Evolutionary conservation across 2,888 invertebrate species (phyloP), one percentile per base, ranked within the genome.

Genomic region (Allolobophora icterica): DNA sequence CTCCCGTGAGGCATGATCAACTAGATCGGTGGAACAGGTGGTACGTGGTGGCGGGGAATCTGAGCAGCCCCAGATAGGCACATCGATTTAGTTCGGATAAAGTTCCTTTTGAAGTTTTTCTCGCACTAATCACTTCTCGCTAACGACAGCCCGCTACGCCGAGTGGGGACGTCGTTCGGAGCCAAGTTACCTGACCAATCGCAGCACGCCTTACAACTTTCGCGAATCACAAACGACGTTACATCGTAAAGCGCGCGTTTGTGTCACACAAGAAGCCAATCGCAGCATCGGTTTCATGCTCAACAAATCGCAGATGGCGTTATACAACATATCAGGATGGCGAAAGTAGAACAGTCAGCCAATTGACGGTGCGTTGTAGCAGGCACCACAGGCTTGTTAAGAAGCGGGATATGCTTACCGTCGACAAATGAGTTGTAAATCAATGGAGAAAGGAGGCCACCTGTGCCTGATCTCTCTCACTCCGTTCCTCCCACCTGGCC

Each of bases 1-100:
- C 87, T 87, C 19, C 87, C 87, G 38, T 87, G 87, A 17, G 87
- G 87, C 87, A 87, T 87, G 15, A 35, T 87, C 87, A 24, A 8
- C 38, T 87, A 34, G 87, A 34, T 19, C 87, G n/a, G 87, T 17
- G 87, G 87, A 35, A 33, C 38, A 19, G 87, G 87, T 87, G 87
- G 87, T 52, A 52, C 52, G 52, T 35, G 35, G 87, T 87, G 87
- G 87, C 87, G 38, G 87, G 87, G n/a, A 71, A 71, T 71, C 71
- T 8, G n/a, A 30, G 71, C 30, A 71, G 71, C 71, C 71, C 71
- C 71, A 71, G 71, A n/a, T n/a, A 30, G 30, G 71, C 71, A 71
- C 71, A 71, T 71, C 71, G 71, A 71, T 71, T 71, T n/a, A 71
- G 71, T n/a, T 71, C 71, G 71, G 71, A 71, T 71, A 71, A 71